Percentiles rank a stretch among this genome's conserved stretches.
Evolutionary conservation across 2,888 invertebrate genomes (phyloP).

Genomic region (Apamea crenata): DNA sequence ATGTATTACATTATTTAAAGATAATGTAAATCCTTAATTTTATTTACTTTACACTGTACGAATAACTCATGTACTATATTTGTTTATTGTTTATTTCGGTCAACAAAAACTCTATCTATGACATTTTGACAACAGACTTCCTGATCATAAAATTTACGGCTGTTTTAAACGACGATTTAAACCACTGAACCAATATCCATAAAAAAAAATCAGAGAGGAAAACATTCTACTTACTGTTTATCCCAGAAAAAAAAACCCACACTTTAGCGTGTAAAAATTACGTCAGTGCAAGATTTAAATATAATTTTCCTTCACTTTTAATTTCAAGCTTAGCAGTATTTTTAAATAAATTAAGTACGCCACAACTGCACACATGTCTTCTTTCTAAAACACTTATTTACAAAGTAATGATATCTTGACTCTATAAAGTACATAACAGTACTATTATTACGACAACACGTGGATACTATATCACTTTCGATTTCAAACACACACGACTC

Average conservation of each 20-base stretch:
- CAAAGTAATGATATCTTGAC: neutral
- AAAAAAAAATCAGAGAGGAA: neutral
- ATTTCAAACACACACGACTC: slow-evolving; percentile 39
- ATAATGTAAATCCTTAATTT: neutral
- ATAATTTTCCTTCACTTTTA: neutral
- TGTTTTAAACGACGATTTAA: neutral
- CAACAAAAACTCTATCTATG: neutral
- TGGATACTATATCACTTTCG: slow-evolving; percentile 53
- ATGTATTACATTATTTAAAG: neutral
- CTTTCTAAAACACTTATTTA: slow-evolving; percentile 15
- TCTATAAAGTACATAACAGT: neutral
- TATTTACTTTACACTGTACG: neutral
- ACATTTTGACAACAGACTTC: neutral
- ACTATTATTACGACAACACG: slow-evolving; percentile 44
- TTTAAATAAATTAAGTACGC: slow-evolving; percentile 15
- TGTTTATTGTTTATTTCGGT: neutral
- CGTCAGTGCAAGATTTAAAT: neutral
- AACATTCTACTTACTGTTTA: neutral
- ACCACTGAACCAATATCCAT: neutral
- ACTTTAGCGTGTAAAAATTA: neutral
- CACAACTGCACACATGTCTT: slow-evolving; percentile 24
- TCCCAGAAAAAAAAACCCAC: neutral
- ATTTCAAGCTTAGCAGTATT: neutral
- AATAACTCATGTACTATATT: too few relatives aligned
- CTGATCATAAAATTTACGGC: neutral